Evolutionary conservation across 2,797 vertebrate genomes (phyloP), one percentile per base, ranked within the genome.

Genomic region (Sarcophilus harrisii): DNA sequence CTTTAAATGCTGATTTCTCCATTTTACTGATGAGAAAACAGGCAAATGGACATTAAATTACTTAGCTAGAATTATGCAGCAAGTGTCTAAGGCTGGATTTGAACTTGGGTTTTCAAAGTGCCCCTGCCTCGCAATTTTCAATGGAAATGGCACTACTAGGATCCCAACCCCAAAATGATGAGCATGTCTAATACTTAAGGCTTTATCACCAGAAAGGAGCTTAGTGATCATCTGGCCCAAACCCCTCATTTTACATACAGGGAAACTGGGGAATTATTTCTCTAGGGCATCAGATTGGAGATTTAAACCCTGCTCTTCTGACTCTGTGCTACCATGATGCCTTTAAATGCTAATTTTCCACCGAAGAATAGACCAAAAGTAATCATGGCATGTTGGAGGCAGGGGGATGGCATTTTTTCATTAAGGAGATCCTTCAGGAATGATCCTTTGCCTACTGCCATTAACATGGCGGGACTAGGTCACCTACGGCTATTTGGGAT

Each of bases 401-500:
- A 14, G 1, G 94, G 91, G 54, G 94, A 95, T 58, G 90, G 95
- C 59, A 1, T 24, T 52, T 91, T 94, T 95, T 96, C 92, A 81
- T 89, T 93, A 96, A 97, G 92, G 96, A 97, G 87, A 73, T 97
- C 30, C 16, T 91, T 91, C 97, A 98, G 95, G 97, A 97, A 93
- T 93, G 90, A 95, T 91, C 30, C 90, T 95, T 97, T 30, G 49
- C 59, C 24, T 45, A 90, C 29, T 93, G 95, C 57, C 30, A 4
- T 97, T 98, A 97, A 29, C 93, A 87, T 94, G 62, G 62, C 27
- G 12, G 93, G 81, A 96, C 95, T 95, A 97, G 96, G 95, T 94
- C 98, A 94, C 94, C 93, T 54, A 1, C 66, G 94, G 96, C 96
- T 94, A 96, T 97, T 98, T 97, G 57, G 97, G 96, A 97, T 97